Base-by-base conservation (phyloP, 37 sponge, comb jelly and placozoan genomes). In the Theonella swinhoei region DNA sequence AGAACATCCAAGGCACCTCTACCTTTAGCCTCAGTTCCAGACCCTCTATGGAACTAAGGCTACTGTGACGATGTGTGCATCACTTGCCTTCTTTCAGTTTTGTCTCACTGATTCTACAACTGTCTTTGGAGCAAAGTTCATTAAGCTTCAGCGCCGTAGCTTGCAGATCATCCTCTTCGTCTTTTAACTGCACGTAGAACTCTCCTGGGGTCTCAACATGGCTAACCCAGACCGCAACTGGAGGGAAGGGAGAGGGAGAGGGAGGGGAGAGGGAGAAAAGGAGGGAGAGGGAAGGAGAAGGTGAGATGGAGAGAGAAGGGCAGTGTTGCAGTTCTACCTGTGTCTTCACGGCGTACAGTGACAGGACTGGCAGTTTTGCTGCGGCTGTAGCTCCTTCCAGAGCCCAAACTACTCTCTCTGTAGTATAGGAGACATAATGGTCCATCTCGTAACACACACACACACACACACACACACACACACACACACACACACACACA, bases 111-210 rank as follows among this genome's bases (percentile, higher is more conserved):
- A 47, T 68, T 33, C 20, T 20, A 31, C 33, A 22, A 1, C 34
- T 28, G 34, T 4, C 33, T 7, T 20, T 68, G 33, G 20, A 33
- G 64, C 64, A 63, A 20, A 20, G 3, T 1, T 28, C 69, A 29
- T 68, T 68, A 2, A 68, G 9, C 5, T 68, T 1, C 32, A 33
- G 34, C 33, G 34, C 20, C 33, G 30, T 5, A 20, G 9, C 33
- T 33, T 68, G 31, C 22, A 67, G 43, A 37, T 80, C 31, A 29
- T 26, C 29, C 19, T 47, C 7, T 32, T 76, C 22, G 28, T 42
- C 58, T 31, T 31, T 26, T n/a, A 47, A 32, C 33, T 76, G 76
- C 0, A 76, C 31, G 32, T 76, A 76, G 76, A 76, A 47, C 31
- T 76, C 76, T 2, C 28, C 59, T 28, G 76, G 76, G 31, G 42